Base-by-base conservation (phyloP, 1,140 invertebrate genomes). In the Nebria ingens region DNA sequence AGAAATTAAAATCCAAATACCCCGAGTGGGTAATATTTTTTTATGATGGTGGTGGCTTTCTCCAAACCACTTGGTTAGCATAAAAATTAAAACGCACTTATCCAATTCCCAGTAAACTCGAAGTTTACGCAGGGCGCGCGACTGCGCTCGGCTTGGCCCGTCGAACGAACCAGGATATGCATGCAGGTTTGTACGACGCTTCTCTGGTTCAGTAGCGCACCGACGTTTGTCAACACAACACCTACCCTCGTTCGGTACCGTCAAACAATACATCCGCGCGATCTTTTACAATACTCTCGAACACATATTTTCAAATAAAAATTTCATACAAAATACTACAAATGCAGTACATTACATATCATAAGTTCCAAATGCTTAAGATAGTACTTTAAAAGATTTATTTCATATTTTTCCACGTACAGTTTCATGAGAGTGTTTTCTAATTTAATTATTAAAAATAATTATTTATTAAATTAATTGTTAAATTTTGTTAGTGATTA, bases 21-120 rank as follows among this genome's bases (percentile, higher is more conserved):
- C 15, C 9, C 40, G 6, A 12, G 25, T 9, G 9, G 9, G 9
- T 12, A 17, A 9, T 12, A 45, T 17, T 6, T 45, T 45, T 45
- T 45, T 4, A 9, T 17, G 17, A 12, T 45, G 15, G 9, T 17
- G 6, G 40, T 4, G 40, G 40, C 40, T 17, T 11, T 45, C 17
- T 6, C 40, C 17, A 17, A 3, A n/a, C n/a, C 17, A 45, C 40
- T 45, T 45, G 40, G 40, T 45, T 45, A 45, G 40, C 40, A 45
- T 45, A 45, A 45, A 45, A 45, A 45, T 45, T 45, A 45, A 45
- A 45, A 45, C 6, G 17, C 6, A 17, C 40, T 45, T 45, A 11
- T 45, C 15, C 40, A 45, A 45, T 45, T 45, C 17, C 17, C 40
- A 4, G 40, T 45, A 45, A 45, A 45, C 17, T 45, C 15, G 13